Conservation (phyloP, 1,140 invertebrate genomes). For the Caenorhabditis tropicalis region DNA sequence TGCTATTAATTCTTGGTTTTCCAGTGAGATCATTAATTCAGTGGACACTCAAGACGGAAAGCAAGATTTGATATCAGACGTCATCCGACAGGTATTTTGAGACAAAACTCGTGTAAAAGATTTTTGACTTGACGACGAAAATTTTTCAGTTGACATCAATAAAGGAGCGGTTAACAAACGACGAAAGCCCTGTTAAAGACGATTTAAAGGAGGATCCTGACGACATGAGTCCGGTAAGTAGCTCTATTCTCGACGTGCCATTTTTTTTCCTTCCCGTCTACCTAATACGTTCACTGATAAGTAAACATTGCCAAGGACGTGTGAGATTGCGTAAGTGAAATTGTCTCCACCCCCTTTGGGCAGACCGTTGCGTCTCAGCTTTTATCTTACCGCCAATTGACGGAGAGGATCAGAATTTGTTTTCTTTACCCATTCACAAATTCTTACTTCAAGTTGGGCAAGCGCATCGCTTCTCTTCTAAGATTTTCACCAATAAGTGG, state of each 20-base stretch:
- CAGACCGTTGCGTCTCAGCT: background rate
- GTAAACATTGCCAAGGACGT: constrained; percentile 22
- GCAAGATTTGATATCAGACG: constrained; percentile 60
- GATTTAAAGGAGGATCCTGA: constrained; percentile 31
- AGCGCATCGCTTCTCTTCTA: background rate
- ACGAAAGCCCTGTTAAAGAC: constrained; percentile 25
- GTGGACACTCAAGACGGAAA: constrained; percentile 59
- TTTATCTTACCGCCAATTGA: background rate
- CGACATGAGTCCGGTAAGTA: constrained; percentile 38
- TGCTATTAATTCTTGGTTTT: background rate
- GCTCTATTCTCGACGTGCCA: background rate
- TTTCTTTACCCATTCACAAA: background rate
- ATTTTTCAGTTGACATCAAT: constrained; percentile 36
- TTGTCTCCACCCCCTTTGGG: background rate
- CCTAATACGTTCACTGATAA: background rate
- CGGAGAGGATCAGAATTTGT: background rate
- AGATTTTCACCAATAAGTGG: background rate
- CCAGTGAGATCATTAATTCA: constrained; percentile 60
- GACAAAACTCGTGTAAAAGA: background rate
- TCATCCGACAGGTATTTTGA: constrained; percentile 64
- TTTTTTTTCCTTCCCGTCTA: background rate
- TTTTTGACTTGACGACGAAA: background rate
- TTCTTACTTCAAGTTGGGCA: background rate
- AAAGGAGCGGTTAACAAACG: constrained; percentile 37
- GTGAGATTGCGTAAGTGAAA: background rate